Base-by-base conservation (phyloP, 37 sponge, comb jelly and placozoan genomes). In the Aphrocallistes beatrix region DNA sequence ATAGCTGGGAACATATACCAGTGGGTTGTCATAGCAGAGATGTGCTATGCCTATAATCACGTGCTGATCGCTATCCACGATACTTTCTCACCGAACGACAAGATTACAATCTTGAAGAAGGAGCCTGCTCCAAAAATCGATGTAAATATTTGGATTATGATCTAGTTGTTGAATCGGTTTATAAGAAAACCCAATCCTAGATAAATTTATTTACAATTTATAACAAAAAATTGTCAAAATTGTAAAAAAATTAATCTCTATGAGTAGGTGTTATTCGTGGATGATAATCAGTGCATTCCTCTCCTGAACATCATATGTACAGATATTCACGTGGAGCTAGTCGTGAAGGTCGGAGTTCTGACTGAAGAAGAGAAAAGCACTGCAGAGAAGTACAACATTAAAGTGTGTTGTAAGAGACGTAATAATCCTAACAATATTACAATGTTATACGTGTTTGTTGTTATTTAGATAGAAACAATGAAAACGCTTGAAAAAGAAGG, bases 21-120 rank as follows among this genome's bases (percentile, higher is more conserved):
- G 34, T 60, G 75, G 75, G 75, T 30, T 25, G 25, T 60, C 3
- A 60, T 60, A 60, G 75, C 75, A 32, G 75, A 60, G 34, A 60
- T 60, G 75, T 60, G 75, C 34, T 60, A 60, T 30, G 75, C 75
- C 8, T 60, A 19, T 30, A 60, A 60, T 60, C 75, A 60, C 75
- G 34, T 60, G n/a, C 75, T 60, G 32, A 28, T 60, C 34, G 75
- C 28, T 60, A 60, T 60, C 10, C 75, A 60, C 34, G 75, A 60
- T 60, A 60, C 75, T 3, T 60, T 60, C 34, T 60, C 75, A 19
- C 10, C 3, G 1, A 30, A 19, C n/a, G 8, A 19, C 3, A 60
- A 60, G 34, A 60, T 28, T 13, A 30, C 75, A 19, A 60, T 60
- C 10, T 30, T 60, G 6, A 60, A 19, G 10, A 60, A 32, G n/a